phyloP scores from a whole-genome alignment of 2,888 invertebrate genomes.

The Operophtera brumata region DNA sequence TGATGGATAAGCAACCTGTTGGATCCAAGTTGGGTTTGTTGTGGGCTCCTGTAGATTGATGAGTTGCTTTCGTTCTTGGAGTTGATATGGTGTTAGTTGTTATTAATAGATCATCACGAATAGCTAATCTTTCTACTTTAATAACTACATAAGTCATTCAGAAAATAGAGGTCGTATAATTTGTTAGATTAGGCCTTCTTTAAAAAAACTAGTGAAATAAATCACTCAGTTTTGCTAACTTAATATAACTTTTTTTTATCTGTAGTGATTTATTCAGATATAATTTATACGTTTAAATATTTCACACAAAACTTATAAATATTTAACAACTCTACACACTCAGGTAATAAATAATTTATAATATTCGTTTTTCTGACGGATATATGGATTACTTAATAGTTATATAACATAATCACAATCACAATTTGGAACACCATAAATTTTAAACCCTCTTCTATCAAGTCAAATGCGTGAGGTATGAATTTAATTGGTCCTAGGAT shows the following conservation, averaged over 20 bases:
- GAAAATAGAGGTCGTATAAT: not conserved
- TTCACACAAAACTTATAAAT: conserved; percentile 3
- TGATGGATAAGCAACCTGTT: conserved; percentile 34
- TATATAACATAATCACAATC: not conserved
- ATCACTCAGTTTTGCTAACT: too few species aligned
- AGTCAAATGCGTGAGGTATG: not conserved
- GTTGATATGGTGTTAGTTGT: not conserved
- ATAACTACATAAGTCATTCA: too few species aligned
- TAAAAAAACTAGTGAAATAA: too few species aligned
- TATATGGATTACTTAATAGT: not conserved
- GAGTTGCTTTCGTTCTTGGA: conserved; percentile 1
- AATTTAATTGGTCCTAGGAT: conserved; percentile 80
- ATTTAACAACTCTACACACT: not conserved
- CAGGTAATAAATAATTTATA: not conserved
- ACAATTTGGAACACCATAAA: not conserved
- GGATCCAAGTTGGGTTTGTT: not conserved
- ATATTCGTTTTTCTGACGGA: conserved; percentile 6
- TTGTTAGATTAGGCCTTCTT: too few species aligned
- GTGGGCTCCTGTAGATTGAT: conserved; percentile 10
- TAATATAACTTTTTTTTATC: too few species aligned
- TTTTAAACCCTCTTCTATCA: not conserved
- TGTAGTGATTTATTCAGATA: not conserved
- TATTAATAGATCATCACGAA: too few species aligned
- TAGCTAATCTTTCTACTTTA: too few species aligned
- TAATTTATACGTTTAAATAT: not conserved